Evolutionary conservation across 1,140 invertebrate species (phyloP), one percentile per base, ranked within the genome.

Genomic region (Rhopalosiphum maidis): DNA sequence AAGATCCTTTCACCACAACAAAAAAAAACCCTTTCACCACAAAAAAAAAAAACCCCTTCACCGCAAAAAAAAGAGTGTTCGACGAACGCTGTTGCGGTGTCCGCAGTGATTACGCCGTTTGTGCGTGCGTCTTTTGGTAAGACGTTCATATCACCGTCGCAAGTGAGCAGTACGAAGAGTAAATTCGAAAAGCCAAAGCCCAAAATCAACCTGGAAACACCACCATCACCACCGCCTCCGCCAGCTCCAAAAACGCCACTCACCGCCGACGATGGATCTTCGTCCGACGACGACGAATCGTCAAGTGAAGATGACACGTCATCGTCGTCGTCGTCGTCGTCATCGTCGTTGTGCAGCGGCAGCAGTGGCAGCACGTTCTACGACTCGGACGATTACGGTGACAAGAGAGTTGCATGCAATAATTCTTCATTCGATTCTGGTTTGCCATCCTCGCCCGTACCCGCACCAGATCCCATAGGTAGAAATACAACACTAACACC

Each of bases 391-490:
- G 91, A 93, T 30, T 93, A 93, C 35, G 91, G 91, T 93, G 91
- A 93, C 22, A 93, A 93, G 6, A 85, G 77, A 93, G 55, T 93
- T 23, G 77, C 91, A 85, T 85, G 91, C 23, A 93, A 82, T n/a
- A 55, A 55, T n/a, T 85, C 77, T 25, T 93, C 91, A 51, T 93
- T 93, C 51, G 91, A 93, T 86, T 93, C 91, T 51, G 91, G 91
- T 86, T 93, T 93, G 82, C 91, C 91, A 86, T 93, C 91, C 91
- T 93, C 91, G 37, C 91, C 91, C 21, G 48, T 83, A 55, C 82
- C 77, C 48, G 91, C 77, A 93, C 23, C n/a, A 25, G 91, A 93
- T 85, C 91, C 91, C 21, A 93, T 93, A 93, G 91, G 91, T 93
- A 93, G 89, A 90, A 90, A 55, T 51, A 85, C 6, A n/a, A 35